Evolutionary conservation across 2,888 invertebrate genomes (phyloP), one percentile per base, ranked within the genome.

Genomic region (Epinotia nisella): DNA sequence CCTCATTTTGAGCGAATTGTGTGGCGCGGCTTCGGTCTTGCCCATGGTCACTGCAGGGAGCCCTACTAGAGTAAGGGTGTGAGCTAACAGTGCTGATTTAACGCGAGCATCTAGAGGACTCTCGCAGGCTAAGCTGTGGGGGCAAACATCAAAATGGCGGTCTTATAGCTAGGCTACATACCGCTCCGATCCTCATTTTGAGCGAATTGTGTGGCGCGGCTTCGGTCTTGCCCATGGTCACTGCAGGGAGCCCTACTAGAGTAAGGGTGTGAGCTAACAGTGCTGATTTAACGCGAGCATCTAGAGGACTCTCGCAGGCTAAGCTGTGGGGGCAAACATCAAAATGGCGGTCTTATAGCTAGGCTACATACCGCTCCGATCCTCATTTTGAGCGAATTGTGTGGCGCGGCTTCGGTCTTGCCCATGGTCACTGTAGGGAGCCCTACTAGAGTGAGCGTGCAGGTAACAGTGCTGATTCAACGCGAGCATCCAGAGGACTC

Each of bases 101-200:
- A 99, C 95, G 82, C 98, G 96, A 58, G 98, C 96, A 90, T 99
- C 99, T 76, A 99, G 91, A 0, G 98, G 98, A 78, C 98, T 97
- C 89, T 99, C 99, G 87, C 98, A 98, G 78, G 97, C 97, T 79
- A 98, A 89, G 72, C 94, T 93, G 80, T 0, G n/a, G n/a, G n/a
- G n/a, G n/a, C n/a, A n/a, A n/a, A n/a, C n/a, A n/a, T n/a, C n/a
- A n/a, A n/a, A n/a, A n/a, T n/a, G n/a, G n/a, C n/a, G n/a, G n/a
- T n/a, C n/a, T n/a, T n/a, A n/a, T n/a, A n/a, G n/a, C n/a, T n/a
- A 51, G 5, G 11, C 11, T n/a, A 81, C 90, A 88, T 53, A 94
- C 94, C 56, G 93, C 93, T 11, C 94, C 94, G 17, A 94, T 94
- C 76, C 93, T 82, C 92, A 92, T 89, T 79, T 91, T 89, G 61